These are phyloP conservation scores for Julus scanicus DNA, from an alignment of 2,888 invertebrate species.

Conservation along the genomic window DNA sequence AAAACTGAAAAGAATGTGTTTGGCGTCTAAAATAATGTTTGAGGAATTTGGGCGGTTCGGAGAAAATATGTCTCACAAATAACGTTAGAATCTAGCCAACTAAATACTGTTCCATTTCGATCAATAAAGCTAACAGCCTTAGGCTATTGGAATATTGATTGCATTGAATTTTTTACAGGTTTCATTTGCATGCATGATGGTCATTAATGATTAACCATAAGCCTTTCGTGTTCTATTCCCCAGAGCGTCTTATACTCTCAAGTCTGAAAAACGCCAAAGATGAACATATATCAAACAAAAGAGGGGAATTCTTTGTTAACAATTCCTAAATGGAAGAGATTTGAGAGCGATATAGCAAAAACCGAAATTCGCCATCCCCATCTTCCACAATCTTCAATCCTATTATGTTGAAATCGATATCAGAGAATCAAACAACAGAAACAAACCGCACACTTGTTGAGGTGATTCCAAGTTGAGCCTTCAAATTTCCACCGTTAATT, in stretches of 20 bases:
- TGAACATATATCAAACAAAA: neutral
- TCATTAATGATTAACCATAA: constrained; percentile 1
- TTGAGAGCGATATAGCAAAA: neutral
- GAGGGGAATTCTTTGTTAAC: neutral
- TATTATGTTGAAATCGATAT: neutral
- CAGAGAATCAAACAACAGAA: neutral
- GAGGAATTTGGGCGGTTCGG: no score
- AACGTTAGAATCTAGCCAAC: neutral
- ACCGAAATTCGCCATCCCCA: neutral
- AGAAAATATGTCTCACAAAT: no score
- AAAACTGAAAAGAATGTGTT: no score
- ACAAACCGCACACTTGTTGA: neutral
- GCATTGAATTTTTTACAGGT: neutral
- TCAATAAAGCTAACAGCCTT: neutral
- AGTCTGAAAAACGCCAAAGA: neutral
- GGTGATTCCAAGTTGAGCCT: neutral
- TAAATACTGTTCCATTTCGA: neutral
- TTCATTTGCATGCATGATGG: neutral
- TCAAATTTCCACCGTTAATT: neutral
- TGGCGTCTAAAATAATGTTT: no score
- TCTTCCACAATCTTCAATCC: neutral
- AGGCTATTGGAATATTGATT: constrained; percentile 24
- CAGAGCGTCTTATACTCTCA: neutral
- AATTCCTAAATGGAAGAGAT: constrained; percentile 21
- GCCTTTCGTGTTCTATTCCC: constrained; percentile 3